These are phyloP conservation scores for Tenthredo notha DNA, from an alignment of 2,888 invertebrate species.

Conservation along the genomic window DNA sequence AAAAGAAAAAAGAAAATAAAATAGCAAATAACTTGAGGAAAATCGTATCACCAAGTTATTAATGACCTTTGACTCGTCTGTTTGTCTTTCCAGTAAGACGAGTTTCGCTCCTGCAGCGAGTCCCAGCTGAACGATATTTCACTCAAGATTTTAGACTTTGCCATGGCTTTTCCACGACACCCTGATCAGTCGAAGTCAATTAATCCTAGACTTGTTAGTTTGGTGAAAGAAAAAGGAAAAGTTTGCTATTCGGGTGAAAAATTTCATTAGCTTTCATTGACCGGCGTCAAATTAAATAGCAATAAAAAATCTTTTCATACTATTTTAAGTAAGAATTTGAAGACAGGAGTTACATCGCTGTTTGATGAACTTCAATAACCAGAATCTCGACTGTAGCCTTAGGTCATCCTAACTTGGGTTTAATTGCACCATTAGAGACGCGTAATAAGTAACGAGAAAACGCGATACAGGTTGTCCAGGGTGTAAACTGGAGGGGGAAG, in stretches of 20 bases:
- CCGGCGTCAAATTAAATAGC: neutral
- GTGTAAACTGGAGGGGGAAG: constrained; percentile 61
- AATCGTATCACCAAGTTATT: neutral
- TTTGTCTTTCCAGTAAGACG: neutral
- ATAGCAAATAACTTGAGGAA: neutral
- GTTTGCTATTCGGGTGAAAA: neutral
- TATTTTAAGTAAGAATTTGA: neutral
- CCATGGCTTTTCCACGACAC: neutral
- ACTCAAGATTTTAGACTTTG: neutral
- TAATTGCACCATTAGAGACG: neutral
- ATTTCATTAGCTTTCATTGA: neutral
- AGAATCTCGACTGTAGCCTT: neutral
- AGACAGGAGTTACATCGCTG: neutral
- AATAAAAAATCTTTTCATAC: neutral
- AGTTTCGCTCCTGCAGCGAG: neutral
- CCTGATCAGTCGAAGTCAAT: constrained; percentile 35
- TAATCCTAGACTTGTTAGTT: constrained; percentile 21
- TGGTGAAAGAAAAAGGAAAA: neutral
- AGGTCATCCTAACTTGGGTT: neutral
- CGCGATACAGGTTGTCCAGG: constrained; percentile 27
- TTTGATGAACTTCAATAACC: neutral
- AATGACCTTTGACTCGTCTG: constrained; percentile 5
- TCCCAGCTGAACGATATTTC: constrained; percentile 11
- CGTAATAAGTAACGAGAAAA: constrained; percentile 21
- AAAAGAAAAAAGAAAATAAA: neutral